Base-by-base conservation (phyloP, 2,888 invertebrate species). In the Ectemnius cavifrons region DNA sequence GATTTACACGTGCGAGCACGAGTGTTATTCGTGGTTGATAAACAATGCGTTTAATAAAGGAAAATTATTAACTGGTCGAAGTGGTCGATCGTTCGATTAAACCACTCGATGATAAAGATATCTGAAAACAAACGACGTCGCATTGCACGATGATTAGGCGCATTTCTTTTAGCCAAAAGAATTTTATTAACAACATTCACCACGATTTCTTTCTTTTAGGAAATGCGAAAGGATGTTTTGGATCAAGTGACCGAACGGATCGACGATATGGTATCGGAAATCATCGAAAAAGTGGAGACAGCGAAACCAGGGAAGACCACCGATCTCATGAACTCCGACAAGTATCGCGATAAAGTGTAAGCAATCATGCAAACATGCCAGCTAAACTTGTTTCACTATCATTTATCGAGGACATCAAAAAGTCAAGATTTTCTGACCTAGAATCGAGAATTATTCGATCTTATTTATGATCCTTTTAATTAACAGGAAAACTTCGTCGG, bases 251-350 rank as follows among this genome's bases (percentile, higher is more conserved):
- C 71, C 20, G 65, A 78, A 11, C 79, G 77, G 63, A 77, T 88
- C 52, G 80, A 84, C 16, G 77, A 79, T 8, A 81, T 87, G 81
- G 77, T 86, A 65, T 75, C 82, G 27, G 85, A 88, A 20, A 58
- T 83, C 71, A 45, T 70, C 45, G 37, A 78, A 66, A 69, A 63
- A 75, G 23, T 80, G 63, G 78, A 82, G 64, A 65, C 14, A 61
- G 13, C 13, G 3, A 13, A 27, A 0, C 16, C 56, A 18, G 67
- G 18, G 0, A 63, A 71, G 11, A 18, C 37, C 0, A 64, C 65
- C 16, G 63, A 63, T 20, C 14, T 65, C 3, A 14, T 58, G 14
- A 68, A 71, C 0, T 27, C 66, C n/a, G 63, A 76, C 28, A 85
- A 75, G 60, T 75, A 75, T 59, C 62, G 49, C 20, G 71, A 85